phyloP scores from a whole-genome alignment of 1,140 invertebrate genomes.

The Tetragnatha versicolor region DNA sequence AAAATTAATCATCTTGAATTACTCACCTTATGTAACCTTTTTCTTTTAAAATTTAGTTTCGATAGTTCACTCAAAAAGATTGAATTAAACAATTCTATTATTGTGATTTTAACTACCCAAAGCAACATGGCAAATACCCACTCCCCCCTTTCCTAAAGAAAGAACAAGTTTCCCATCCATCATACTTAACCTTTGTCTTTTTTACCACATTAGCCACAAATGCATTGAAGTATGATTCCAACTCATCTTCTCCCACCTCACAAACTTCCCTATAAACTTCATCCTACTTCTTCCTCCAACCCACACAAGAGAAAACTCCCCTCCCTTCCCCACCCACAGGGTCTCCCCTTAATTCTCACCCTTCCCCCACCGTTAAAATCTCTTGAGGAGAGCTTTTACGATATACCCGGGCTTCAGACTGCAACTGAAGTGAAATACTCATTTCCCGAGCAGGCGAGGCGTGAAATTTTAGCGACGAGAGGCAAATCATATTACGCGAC shows the following conservation, averaged over 20 bases:
- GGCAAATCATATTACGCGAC: conserved; percentile 35
- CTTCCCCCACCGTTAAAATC: conserved; percentile 10
- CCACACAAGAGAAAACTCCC: background rate
- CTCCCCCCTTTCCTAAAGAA: too few relatives aligned
- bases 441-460: conserved; percentile 14
- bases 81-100: too few relatives aligned
- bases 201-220: too few relatives aligned
- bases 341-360: background rate
- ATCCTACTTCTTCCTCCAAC: background rate
- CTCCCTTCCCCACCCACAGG: background rate
- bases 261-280: background rate
- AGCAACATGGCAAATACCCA: too few relatives aligned
- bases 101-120: too few relatives aligned
- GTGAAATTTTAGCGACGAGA: conserved; percentile 30
- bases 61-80: too few relatives aligned
- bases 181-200: too few relatives aligned
- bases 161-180: too few relatives aligned
- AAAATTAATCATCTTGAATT: too few relatives aligned
- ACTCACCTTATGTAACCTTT: too few relatives aligned
- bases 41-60: too few relatives aligned
- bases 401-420: background rate
- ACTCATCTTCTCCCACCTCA: background rate
- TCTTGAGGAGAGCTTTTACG: conserved; percentile 2
- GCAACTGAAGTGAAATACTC: conserved; percentile 23
- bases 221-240: too few relatives aligned